Base-by-base conservation (phyloP, 2,888 invertebrate species). In the Drosophila multiciliata region DNA sequence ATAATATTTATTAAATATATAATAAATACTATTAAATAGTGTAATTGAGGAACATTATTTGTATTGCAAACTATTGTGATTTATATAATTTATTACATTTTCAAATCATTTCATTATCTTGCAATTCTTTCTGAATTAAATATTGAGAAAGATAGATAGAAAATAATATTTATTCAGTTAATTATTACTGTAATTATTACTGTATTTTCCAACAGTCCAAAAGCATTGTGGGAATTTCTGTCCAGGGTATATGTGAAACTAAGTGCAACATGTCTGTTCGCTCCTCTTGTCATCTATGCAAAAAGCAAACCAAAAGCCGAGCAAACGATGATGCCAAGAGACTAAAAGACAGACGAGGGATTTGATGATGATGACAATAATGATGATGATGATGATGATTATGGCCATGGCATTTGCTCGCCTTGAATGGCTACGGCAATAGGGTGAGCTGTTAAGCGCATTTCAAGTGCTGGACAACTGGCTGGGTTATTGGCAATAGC, bases 371-470 rank as follows among this genome's bases (percentile, higher is more conserved):
- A 74, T 61, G 66, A 64, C 1, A 15, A 23, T 45, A 23, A 54
- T 7, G 20, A 17, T 66, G 59, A 50, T 60, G 40, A 53, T 54
- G 54, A 33, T 45, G 60, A 61, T 38, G 66, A 38, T 58, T 54
- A 36, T 66, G 66, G 36, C 40, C 59, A 45, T 75, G 66, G 76
- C 61, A 65, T 60, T 74, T 66, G 55, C 61, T 59, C 38, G 67
- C 38, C 68, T 67, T 60, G 48, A 60, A 60, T 57, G 33, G 42
- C 9, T 45, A 42, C 6, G 35, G 45, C n/a, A n/a, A 38, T 45
- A 20, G 75, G 57, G 42, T 36, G 75, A 62, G 55, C 40, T 48
- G 48, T 58, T 73, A 80, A 80, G 80, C 80, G 83, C 52, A 75
- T 63, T 49, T 38, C 75, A 61, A 82, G 72, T 62, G 75, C 63